These are phyloP conservation scores for Nomada flava DNA, from an alignment of 2,888 invertebrate species.

Conservation along the genomic window DNA sequence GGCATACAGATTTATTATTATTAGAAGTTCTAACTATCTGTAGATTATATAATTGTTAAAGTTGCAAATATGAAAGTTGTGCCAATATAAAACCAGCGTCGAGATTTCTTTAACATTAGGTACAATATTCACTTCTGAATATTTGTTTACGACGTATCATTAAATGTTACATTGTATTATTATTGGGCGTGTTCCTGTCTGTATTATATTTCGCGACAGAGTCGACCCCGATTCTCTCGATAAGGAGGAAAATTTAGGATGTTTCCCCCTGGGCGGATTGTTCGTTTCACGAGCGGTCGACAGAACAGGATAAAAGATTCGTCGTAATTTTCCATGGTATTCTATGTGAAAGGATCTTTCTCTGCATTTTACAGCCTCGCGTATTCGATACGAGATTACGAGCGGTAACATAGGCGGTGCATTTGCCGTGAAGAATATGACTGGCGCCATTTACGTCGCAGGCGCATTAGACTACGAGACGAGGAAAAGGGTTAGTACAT, in stretches of 20 bases:
- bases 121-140: no score
- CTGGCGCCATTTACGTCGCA: slow-evolving; percentile 99
- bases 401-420: slow-evolving; percentile 99
- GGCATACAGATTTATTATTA: neutral
- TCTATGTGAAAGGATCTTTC: slow-evolving; percentile 39
- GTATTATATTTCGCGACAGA: neutral
- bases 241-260: neutral
- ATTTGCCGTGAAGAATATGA: slow-evolving; percentile 99
- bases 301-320: neutral
- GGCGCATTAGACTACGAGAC: slow-evolving; percentile 99
- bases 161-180: neutral
- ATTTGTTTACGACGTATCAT: no score
- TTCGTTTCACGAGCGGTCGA: neutral
- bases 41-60: no score
- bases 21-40: no score
- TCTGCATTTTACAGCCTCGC: slow-evolving; percentile 90
- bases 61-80: no score
- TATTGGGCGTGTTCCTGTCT: neutral
- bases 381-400: slow-evolving; percentile 99
- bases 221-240: neutral
- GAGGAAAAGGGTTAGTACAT: slow-evolving; percentile 93
- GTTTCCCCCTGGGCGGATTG: neutral
- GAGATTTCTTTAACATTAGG: no score
- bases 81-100: no score
- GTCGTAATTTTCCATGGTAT: neutral